Conservation (phyloP, 2,888 invertebrate genomes). For the Scaptomyza flava region DNA sequence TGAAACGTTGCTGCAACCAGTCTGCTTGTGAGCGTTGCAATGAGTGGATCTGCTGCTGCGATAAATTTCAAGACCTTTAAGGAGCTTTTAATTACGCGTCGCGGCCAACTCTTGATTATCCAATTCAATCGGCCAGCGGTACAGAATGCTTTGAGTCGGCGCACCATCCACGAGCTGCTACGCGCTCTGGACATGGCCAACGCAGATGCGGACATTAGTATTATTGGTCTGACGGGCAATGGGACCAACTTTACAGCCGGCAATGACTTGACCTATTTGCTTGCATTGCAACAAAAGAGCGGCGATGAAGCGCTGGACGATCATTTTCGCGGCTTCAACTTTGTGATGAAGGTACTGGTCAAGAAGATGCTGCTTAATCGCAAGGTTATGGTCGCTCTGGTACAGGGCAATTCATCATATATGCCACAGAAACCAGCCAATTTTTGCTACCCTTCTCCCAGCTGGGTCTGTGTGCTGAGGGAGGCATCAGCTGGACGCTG, state of each 20-base stretch:
- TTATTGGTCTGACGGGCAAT: slow-evolving; percentile 90
- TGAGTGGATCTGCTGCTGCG: slow-evolving; percentile 42
- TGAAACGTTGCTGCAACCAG: slow-evolving; percentile 20
- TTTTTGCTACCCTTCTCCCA: slow-evolving; percentile 95
- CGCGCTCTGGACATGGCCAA: slow-evolving; percentile 89
- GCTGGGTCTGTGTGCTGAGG: slow-evolving; percentile 94
- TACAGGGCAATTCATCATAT: slow-evolving; percentile 96
- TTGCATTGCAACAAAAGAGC: slow-evolving; percentile 25
- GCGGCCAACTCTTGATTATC: slow-evolving; percentile 86
- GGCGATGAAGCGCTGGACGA: slow-evolving; percentile 62
- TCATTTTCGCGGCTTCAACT: slow-evolving; percentile 75
- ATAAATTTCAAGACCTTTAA: slow-evolving; percentile 44
- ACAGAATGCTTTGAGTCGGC: slow-evolving; percentile 90
- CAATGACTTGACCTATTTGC: slow-evolving; percentile 58
- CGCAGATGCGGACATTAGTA: slow-evolving; percentile 87
- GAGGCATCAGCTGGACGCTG: slow-evolving; percentile 93
- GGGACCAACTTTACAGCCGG: slow-evolving; percentile 69
- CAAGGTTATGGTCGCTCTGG: slow-evolving; percentile 93
- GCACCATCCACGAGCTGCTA: slow-evolving; percentile 89
- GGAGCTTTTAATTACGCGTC: slow-evolving; percentile 71
- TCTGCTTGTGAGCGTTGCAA: slow-evolving; percentile 28
- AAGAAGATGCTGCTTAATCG: slow-evolving; percentile 92
- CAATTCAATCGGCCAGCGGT: slow-evolving; percentile 90
- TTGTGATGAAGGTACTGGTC: slow-evolving; percentile 87
- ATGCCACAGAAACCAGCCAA: slow-evolving; percentile 92